Base-by-base conservation (phyloP, 1,140 invertebrate species). In the Sinella curviseta region DNA sequence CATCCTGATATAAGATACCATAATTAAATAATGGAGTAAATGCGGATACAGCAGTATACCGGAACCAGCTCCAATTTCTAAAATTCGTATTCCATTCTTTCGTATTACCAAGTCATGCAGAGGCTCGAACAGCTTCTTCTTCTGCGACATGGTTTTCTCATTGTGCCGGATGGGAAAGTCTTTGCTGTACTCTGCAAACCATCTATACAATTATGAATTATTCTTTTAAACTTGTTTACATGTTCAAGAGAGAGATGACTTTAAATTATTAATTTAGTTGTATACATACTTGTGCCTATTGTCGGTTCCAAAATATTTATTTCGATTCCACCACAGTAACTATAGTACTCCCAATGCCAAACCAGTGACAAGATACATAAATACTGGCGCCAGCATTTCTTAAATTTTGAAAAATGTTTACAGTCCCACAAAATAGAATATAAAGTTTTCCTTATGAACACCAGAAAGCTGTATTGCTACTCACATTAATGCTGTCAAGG, bases 1-100 rank as follows among this genome's bases (percentile, higher is more conserved):
- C n/a, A n/a, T n/a, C n/a, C n/a, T n/a, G n/a, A n/a, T n/a, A n/a
- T n/a, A n/a, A n/a, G n/a, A n/a, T n/a, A n/a, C n/a, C n/a, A n/a
- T n/a, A n/a, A n/a, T n/a, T 48, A 4, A 8, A 48, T 8, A 48
- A 4, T 48, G 39, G 17, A 48, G 17, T n/a, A n/a, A n/a, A n/a
- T n/a, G 4, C 39, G 4, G 4, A 17, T 60, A 4, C n/a, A 26
- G 0, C 35, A 36, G 24, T 0, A n/a, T 35, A 34, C 80, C 80
- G 30, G 80, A 67, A 14, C 85, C 85, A 35, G 81, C 82, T 3
- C 85, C 85, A 55, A 86, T 83, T 77, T 86, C 85, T 30, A 86
- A 70, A 60, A 86, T 78, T 20, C 82, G 28, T 20, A 85, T 31
- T 14, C 80, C 30, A 3, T 74, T 77, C 34, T 76, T 75, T 57